Evolutionary conservation across 2,888 invertebrate genomes (phyloP).

Genomic region (Thymelicus sylvestris): DNA sequence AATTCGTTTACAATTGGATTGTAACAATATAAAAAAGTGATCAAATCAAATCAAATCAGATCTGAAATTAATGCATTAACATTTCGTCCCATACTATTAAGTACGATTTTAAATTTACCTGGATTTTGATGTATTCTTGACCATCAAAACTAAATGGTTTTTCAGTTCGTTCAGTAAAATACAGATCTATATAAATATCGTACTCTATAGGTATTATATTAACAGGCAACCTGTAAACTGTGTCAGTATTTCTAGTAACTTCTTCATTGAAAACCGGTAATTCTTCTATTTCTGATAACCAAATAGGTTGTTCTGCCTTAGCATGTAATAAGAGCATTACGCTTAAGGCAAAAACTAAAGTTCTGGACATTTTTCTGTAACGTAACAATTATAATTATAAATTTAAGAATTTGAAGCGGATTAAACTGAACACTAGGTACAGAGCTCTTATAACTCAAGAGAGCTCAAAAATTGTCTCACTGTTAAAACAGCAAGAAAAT

Average conservation of each 20-base stretch:
- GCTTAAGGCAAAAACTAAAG: slow-evolving; percentile 7
- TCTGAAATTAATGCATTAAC: too few relatives aligned
- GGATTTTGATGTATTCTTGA: slow-evolving; percentile 60
- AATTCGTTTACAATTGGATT: slow-evolving; percentile 44
- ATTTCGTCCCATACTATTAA: too few relatives aligned
- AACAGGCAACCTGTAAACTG: slow-evolving; percentile 64
- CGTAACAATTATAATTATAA: not conserved
- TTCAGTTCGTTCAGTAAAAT: slow-evolving; percentile 64
- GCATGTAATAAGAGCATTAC: slow-evolving; percentile 53
- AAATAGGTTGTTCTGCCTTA: slow-evolving; percentile 60
- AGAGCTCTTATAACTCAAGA: too few relatives aligned
- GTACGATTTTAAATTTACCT: slow-evolving; percentile 52
- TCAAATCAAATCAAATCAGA: too few relatives aligned
- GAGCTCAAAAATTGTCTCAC: too few relatives aligned
- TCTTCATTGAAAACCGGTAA: slow-evolving; percentile 41
- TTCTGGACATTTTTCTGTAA: slow-evolving; percentile 63
- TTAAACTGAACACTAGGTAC: too few relatives aligned
- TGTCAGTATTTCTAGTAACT: slow-evolving; percentile 52
- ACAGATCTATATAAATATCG: slow-evolving; percentile 71
- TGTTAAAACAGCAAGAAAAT: too few relatives aligned
- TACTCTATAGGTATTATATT: slow-evolving; percentile 71
- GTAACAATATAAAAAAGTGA: too few relatives aligned
- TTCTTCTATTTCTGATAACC: slow-evolving; percentile 63
- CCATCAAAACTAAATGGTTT: slow-evolving; percentile 73
- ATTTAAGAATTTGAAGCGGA: too few relatives aligned